Conservation (phyloP, 2,113 vertebrate genomes). For the Stegastes partitus region DNA sequence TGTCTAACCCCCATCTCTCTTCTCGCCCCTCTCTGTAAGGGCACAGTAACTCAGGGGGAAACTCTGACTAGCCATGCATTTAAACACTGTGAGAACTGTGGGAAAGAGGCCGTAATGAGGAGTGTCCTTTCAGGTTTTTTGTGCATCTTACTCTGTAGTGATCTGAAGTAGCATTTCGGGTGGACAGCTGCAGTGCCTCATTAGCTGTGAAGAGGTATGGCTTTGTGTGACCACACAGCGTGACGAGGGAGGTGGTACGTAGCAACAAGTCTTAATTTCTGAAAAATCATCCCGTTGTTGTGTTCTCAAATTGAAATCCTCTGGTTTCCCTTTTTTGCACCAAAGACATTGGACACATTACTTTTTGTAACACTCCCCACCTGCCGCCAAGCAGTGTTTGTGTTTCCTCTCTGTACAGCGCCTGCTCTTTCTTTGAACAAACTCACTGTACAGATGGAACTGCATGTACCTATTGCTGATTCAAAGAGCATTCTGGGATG, state of each 20-base stretch:
- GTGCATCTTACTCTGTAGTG: neutral
- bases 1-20: neutral
- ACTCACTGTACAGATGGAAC: too few species aligned
- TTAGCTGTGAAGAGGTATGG: slow-evolving; percentile 2
- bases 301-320: neutral
- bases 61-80: neutral
- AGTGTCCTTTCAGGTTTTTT: neutral
- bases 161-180: neutral
- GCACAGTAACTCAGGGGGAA: slow-evolving; percentile 1
- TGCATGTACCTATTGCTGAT: too few species aligned
- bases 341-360: too few species aligned
- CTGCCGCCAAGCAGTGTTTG: too few species aligned
- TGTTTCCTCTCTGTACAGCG: too few species aligned
- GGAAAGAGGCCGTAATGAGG: neutral
- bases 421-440: too few species aligned
- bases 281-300: neutral
- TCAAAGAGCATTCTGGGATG: too few species aligned
- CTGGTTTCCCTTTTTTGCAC: too few species aligned
- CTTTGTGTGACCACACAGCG: neutral
- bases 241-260: too few species aligned
- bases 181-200: neutral
- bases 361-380: too few species aligned
- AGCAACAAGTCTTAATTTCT: neutral
- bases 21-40: slow-evolving; percentile 3
- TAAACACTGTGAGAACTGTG: neutral